Evolutionary conservation across 1,140 invertebrate species (phyloP), one percentile per base, ranked within the genome.

Genomic region (Lucilia sericata): DNA sequence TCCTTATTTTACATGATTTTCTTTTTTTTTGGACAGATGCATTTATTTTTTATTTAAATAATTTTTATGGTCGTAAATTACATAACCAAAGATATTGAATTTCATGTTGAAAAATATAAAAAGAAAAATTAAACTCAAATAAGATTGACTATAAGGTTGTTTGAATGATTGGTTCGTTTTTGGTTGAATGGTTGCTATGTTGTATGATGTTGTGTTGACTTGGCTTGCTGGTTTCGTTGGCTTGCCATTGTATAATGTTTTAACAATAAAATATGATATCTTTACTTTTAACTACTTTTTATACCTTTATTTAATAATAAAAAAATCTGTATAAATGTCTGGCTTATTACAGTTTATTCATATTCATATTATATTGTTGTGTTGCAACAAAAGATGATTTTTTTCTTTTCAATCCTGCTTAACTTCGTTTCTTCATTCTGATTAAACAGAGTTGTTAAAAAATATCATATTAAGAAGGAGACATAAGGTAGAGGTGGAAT

Each of bases 21-120:
- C 12, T 70, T 25, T 25, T 70, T 70, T 21, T 70, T 70, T 21
- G 7, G 19, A 19, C 65, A 70, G 65, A 70, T 70, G 65, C 65
- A 70, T 70, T 70, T 70, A 70, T 70, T 70, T 70, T 70, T 70
- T 70, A 70, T 70, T 70, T 70, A 70, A 70, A 70, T 70, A 70
- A 70, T 25, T 70, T 70, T 70, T 70, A 70, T 70, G 65, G 65
- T 70, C 65, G 65, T 70, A 70, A 70, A 70, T 70, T 70, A 70
- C 65, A 70, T 21, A 70, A 25, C 65, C 55, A 25, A 70, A 5
- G 65, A 70, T 70, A 70, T 70, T 70, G 65, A 70, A 70, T 70
- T 70, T 21, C 65, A 70, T 25, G 19, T 21, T 70, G 21, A 70
- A 70, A 25, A 70, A 21, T 21, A 25, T 25, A 70, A 70, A 70